phyloP scores from a whole-genome alignment of 1,140 invertebrate genomes.

The Gryllus bimaculatus region DNA sequence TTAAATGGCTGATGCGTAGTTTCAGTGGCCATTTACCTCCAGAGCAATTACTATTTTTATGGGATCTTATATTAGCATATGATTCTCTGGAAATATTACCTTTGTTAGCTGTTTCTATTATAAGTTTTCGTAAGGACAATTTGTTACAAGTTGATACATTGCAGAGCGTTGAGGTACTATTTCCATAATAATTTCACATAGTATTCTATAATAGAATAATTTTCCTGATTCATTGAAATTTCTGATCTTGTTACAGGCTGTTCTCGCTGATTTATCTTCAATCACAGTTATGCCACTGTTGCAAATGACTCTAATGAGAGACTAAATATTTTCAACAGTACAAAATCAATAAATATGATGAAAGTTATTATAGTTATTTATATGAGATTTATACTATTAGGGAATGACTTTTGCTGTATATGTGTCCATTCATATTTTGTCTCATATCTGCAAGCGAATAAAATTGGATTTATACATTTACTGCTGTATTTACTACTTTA shows the following conservation, averaged over 20 bases:
- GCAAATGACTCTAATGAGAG: slow-evolving; percentile 50
- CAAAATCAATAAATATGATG: too few relatives aligned
- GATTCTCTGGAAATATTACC: slow-evolving; percentile 84
- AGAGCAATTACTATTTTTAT: slow-evolving; percentile 81
- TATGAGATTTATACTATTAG: too few relatives aligned
- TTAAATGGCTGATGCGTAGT: slow-evolving; percentile 91
- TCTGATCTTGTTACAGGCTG: slow-evolving; percentile 47
- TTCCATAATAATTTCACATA: slow-evolving; percentile 18
- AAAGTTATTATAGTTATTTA: too few relatives aligned
- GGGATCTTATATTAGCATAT: slow-evolving; percentile 86
- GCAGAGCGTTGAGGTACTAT: slow-evolving; percentile 63
- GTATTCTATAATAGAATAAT: slow-evolving; percentile 8
- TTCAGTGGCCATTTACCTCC: slow-evolving; percentile 89
- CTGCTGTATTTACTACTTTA: too few relatives aligned
- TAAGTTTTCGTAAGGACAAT: slow-evolving; percentile 87
- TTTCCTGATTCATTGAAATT: slow-evolving; percentile 8
- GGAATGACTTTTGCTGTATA: too few relatives aligned
- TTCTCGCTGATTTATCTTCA: slow-evolving; percentile 82
- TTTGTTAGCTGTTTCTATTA: slow-evolving; percentile 74
- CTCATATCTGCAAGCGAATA: too few relatives aligned
- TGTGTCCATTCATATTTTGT: too few relatives aligned
- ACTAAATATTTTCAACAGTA: neutral
- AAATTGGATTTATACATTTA: too few relatives aligned
- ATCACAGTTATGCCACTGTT: slow-evolving; percentile 77
- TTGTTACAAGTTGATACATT: slow-evolving; percentile 79